Base-by-base conservation (phyloP, 2,888 invertebrate species). In the Camponotus fellah region DNA sequence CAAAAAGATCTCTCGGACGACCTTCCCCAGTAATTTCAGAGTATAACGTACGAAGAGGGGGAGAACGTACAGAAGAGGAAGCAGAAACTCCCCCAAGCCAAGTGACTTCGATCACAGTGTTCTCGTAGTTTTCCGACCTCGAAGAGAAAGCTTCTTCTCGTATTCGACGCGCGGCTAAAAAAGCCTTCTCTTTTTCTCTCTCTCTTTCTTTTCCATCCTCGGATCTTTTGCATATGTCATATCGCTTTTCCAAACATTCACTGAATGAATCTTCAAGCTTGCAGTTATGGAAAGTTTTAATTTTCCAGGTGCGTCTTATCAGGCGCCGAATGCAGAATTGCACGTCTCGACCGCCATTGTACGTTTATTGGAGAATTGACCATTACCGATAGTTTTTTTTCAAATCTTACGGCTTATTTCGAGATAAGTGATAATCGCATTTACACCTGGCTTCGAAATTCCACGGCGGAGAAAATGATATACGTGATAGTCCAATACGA, bases 161-260 rank as follows among this genome's bases (percentile, higher is more conserved):
- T 80, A 72, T 84, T 89, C 82, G 66, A 88, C 89, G 92, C 92
- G 26, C 3, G 6, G 43, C 5, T n/a, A 14, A 74, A 17, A 40
- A 17, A 40, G n/a, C 58, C 34, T 71, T 37, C 8, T 68, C 8
- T 43, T n/a, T 14, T 17, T n/a, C 71, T 34, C 58, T 43, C 21
- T 49, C 64, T 68, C 32, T 77, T 79, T 53, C 8, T 71, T 72
- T n/a, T 83, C 43, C 10, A 64, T 69, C 37, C 17, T 37, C 37
- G 2, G 21, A 75, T 64, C n/a, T 49, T 37, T 75, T 5, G 26
- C n/a, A 60, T 77, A 53, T 34, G 2, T 71, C 10, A 34, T 64
- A 90, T 87, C 17, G 43, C 26, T 21, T 49, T 14, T 49, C 77
- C 62, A 79, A 84, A 72, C 65, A 85, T 76, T 83, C 82, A 75